Conservation (phyloP, 1,140 invertebrate species). For the Zaprionus kolodkinae region DNA sequence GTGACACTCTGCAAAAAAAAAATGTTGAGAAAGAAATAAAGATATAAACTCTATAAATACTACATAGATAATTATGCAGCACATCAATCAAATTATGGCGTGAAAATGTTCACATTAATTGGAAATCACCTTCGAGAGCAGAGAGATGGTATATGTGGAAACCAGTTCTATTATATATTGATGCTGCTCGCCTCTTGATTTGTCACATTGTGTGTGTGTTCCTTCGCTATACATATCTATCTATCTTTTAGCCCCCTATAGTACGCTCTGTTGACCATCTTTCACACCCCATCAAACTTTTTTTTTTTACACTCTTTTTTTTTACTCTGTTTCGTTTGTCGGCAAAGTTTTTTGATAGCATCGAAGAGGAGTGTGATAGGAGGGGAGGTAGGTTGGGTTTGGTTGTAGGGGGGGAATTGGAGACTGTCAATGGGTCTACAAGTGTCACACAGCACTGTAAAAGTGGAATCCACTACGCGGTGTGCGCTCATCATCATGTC, state of each 20-base stretch:
- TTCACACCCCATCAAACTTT: constrained; percentile 47
- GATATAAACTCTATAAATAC: constrained; percentile 38
- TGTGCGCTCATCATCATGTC: constrained; percentile 29
- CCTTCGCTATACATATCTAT: not conserved
- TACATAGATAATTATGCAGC: constrained; percentile 50
- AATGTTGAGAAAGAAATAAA: constrained; percentile 1
- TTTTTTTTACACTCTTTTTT: constrained; percentile 40
- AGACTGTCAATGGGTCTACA: constrained; percentile 39
- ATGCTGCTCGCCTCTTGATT: constrained; percentile 31
- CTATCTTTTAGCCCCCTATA: not conserved
- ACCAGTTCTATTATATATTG: constrained; percentile 29
- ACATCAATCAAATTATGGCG: constrained; percentile 64
- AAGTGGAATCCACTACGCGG: constrained; percentile 59
- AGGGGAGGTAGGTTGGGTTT: not conserved
- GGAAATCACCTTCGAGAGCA: constrained; percentile 38
- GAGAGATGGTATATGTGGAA: constrained; percentile 3
- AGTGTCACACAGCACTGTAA: constrained; percentile 76
- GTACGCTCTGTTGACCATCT: constrained; percentile 13
- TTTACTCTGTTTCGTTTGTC: constrained; percentile 47
- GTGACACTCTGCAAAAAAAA: not conserved
- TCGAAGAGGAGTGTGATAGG: constrained; percentile 27
- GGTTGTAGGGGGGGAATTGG: not conserved
- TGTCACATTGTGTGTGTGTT: constrained; percentile 42
- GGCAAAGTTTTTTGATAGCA: constrained; percentile 76
- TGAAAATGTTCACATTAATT: constrained; percentile 72